Percentiles rank a stretch among this genome's conserved stretches.
These are phyloP conservation scores for Nomada fabriciana DNA, from an alignment of 2,888 invertebrate genomes.

Conservation along the genomic window DNA sequence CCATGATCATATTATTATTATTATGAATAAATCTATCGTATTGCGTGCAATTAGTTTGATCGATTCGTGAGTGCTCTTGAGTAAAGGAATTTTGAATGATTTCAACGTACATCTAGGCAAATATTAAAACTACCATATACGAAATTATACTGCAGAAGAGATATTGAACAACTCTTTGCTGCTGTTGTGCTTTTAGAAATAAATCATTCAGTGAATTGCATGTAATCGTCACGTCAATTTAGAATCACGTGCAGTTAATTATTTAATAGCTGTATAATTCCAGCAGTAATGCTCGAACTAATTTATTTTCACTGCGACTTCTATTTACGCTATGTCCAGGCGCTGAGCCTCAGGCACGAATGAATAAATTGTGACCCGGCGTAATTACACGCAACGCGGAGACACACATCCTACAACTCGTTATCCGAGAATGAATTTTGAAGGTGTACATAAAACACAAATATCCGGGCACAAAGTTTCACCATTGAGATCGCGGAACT, in stretches of 20 bases:
- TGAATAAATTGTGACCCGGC: constrained; percentile 18
- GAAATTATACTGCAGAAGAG: too few relatives aligned
- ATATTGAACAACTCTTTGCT: too few relatives aligned
- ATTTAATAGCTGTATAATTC: constrained; percentile 10
- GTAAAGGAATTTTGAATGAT: too few relatives aligned
- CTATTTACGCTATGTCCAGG: not conserved
- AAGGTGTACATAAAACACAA: not conserved
- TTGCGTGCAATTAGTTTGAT: too few relatives aligned
- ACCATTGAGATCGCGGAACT: not conserved
- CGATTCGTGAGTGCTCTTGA: too few relatives aligned
- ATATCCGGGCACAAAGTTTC: not conserved
- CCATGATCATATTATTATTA: too few relatives aligned
- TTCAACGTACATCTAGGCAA: too few relatives aligned
- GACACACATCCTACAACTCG: constrained; percentile 15
- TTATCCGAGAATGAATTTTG: constrained; percentile 8
- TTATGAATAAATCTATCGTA: too few relatives aligned
- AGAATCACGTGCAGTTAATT: not conserved
- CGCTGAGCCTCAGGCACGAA: constrained; percentile 13
- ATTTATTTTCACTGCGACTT: constrained; percentile 23
- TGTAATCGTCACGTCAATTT: not conserved
- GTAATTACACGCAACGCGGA: constrained; percentile 28
- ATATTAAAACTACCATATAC: too few relatives aligned
- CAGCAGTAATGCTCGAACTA: not conserved
- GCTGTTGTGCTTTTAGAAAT: too few relatives aligned
- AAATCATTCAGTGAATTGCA: not conserved